Evolutionary conservation across 2,888 invertebrate genomes (phyloP).

Genomic region (Drosophila prostipennis): DNA sequence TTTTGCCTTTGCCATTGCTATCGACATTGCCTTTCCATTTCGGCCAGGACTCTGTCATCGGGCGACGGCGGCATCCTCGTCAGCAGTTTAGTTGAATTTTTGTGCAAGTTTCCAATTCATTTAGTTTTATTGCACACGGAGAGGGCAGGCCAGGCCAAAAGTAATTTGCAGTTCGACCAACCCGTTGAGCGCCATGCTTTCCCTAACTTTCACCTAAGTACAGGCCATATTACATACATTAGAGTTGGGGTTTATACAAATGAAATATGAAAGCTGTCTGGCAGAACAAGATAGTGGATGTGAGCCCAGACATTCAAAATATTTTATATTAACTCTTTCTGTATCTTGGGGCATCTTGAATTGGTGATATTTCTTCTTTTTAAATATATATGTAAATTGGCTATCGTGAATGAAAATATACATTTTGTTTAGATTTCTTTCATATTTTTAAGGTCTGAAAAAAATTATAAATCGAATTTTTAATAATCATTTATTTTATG

Average conservation of each 20-base stretch:
- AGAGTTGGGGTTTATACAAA: conserved; percentile 9
- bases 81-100: conserved; percentile 55
- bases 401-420: too few species aligned
- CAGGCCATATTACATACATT: conserved; percentile 18
- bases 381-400: too few species aligned
- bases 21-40: conserved; percentile 2
- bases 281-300: conserved; percentile 13
- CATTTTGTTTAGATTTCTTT: too few species aligned
- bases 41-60: conserved; percentile 32
- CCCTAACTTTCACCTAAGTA: conserved; percentile 27
- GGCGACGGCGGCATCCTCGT: conserved; percentile 45
- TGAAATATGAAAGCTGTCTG: conserved; percentile 22
- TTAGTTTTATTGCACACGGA: conserved; percentile 68
- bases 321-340: neutral
- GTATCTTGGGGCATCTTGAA: neutral
- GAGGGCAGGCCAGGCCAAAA: conserved; percentile 46
- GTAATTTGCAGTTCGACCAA: conserved; percentile 76
- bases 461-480: too few species aligned
- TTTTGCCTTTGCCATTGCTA: conserved; percentile 14
- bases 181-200: conserved; percentile 44
- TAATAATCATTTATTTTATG: too few species aligned
- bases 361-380: too few species aligned
- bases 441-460: too few species aligned
- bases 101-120: conserved; percentile 78
- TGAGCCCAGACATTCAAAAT: neutral